A percentile compares a stretch with the other conserved stretches of the same genome.
Conservation (phyloP, 2,113 vertebrate genomes). For the Pelusios castaneus region DNA sequence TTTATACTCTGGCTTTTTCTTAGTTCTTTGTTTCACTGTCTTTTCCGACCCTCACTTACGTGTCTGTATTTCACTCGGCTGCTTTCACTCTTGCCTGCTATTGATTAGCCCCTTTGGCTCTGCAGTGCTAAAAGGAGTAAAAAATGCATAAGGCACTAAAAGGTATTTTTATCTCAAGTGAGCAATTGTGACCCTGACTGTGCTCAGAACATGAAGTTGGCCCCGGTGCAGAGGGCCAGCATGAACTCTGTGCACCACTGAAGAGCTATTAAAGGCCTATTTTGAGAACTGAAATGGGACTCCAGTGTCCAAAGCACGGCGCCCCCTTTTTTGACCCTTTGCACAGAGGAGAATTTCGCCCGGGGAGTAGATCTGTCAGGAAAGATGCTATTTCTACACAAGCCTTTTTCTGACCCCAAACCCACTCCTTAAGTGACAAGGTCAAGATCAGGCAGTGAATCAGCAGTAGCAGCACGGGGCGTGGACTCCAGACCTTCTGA, state of each 20-base stretch:
- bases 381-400: background rate
- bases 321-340: background rate
- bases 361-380: background rate
- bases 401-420: constrained; percentile 10
- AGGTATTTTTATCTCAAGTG: background rate
- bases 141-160: background rate
- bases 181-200: background rate
- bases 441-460: background rate
- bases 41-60: background rate
- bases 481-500: background rate
- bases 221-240: background rate
- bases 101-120: background rate
- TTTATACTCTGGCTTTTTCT: background rate
- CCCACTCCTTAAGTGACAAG: constrained; percentile 15
- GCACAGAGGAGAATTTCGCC: background rate
- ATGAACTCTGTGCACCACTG: background rate
- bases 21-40: background rate
- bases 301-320: background rate
- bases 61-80: background rate
- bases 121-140: background rate
- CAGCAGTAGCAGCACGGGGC: background rate
- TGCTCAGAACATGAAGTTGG: fast-evolving
- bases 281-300: background rate
- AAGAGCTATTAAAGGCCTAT: background rate
- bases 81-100: background rate